Conservation (phyloP, 2,113 vertebrate genomes). For the Caloenas nicobarica region DNA sequence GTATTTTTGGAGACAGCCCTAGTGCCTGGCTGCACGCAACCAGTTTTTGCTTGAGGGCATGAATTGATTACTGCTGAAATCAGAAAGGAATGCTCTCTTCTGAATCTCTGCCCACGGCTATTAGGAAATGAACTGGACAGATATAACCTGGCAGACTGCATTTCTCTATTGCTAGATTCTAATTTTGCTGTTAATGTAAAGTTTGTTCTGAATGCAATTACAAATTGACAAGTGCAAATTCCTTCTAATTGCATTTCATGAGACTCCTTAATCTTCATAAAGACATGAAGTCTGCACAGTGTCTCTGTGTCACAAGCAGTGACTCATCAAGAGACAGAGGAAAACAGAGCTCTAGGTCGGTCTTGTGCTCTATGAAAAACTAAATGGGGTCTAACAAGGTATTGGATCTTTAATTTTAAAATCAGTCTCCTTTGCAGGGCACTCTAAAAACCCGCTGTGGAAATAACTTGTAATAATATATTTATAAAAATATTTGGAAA, state of each 20-base stretch:
- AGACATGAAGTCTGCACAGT: conserved; percentile 9
- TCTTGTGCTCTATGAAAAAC: not conserved
- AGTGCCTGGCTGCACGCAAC: not conserved
- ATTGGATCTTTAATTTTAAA: not conserved
- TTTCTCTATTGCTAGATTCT: not conserved
- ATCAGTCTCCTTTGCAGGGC: not conserved
- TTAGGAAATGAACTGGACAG: not conserved
- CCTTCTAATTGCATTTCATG: conserved; percentile 31
- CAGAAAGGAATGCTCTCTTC: not conserved
- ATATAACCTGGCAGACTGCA: not conserved
- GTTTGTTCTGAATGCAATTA: conserved; percentile 5
- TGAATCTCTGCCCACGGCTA: not conserved
- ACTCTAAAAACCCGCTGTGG: not conserved
- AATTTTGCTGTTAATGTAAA: not conserved
- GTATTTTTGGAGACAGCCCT: not conserved
- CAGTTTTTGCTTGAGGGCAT: not conserved
- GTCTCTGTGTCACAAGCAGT: not conserved
- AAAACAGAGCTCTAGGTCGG: not conserved
- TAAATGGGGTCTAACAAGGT: not conserved
- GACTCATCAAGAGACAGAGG: conserved; percentile 29
- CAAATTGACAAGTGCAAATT: not conserved
- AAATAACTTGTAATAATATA: not conserved
- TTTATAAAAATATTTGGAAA: not conserved
- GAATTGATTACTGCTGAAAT: not conserved
- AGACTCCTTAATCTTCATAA: conserved; percentile 18